Conservation (phyloP, 2,888 invertebrate genomes). For the Trachelus stipa region DNA sequence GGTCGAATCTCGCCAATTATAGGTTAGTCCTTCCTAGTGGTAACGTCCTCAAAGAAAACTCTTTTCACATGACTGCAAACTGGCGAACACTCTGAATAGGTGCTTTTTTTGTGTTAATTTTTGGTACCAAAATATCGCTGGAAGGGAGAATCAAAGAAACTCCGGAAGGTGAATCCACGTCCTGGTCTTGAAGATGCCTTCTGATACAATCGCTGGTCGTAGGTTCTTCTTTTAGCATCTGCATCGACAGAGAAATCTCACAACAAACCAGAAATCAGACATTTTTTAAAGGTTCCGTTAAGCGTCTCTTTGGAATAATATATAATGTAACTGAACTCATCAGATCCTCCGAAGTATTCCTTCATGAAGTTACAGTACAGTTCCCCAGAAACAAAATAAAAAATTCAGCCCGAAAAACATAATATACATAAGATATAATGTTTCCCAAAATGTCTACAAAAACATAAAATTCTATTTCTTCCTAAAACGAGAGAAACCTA, state of each 20-base stretch:
- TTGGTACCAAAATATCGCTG: conserved; percentile 86
- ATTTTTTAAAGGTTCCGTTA: conserved; percentile 26
- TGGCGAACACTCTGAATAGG: conserved; percentile 43
- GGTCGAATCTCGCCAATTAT: no score
- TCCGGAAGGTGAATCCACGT: conserved; percentile 80
- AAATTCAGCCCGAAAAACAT: no score
- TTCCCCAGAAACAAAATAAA: no score
- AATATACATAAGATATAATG: no score
- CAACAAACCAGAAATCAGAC: conserved; percentile 53
- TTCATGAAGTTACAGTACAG: no score
- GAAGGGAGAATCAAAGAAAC: conserved; percentile 89
- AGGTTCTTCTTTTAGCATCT: conserved; percentile 65
- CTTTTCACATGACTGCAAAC: conserved; percentile 18
- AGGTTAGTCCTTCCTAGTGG: no score
- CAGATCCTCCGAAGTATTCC: no score
- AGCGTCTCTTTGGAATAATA: no score
- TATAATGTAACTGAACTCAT: no score
- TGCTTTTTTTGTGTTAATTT: conserved; percentile 34
- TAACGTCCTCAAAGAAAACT: not conserved
- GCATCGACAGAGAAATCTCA: conserved; percentile 34
- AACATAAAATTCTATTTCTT: no score
- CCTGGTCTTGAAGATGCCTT: conserved; percentile 65
- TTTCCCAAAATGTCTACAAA: no score
- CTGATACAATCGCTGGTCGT: conserved; percentile 66
- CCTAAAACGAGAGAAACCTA: no score